A percentile compares a stretch with the other conserved stretches of the same genome.
Evolutionary conservation across 2,888 invertebrate species (phyloP).

Genomic region (Tipula helvola): DNA sequence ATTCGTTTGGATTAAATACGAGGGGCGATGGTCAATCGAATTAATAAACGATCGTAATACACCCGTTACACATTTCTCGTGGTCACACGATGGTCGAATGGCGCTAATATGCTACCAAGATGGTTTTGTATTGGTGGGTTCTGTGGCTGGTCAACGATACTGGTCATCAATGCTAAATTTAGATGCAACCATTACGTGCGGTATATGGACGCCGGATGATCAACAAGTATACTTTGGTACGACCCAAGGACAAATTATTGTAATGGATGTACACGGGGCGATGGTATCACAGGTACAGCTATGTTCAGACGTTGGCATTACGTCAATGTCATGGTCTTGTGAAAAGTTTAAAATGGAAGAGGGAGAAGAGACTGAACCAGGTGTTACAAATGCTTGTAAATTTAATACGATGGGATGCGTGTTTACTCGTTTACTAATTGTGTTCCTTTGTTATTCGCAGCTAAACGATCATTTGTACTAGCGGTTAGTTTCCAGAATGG

Average conservation of each 20-base stretch:
- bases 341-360: conserved; percentile 98
- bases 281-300: conserved; percentile 85
- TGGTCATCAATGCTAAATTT: conserved; percentile 97
- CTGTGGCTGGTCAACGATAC: conserved; percentile 92
- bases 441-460: conserved; percentile 24
- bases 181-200: conserved; percentile 88
- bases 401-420: background rate
- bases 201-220: conserved; percentile 97
- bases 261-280: conserved; percentile 93
- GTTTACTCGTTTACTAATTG: background rate
- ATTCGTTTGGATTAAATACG: conserved; percentile 99
- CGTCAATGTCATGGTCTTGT: conserved; percentile 92
- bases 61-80: conserved; percentile 94
- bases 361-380: conserved; percentile 57
- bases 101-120: conserved; percentile 98
- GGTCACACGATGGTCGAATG: conserved; percentile 98
- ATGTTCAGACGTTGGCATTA: conserved; percentile 75
- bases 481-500: conserved; percentile 85
- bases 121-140: conserved; percentile 95
- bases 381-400: conserved; percentile 41
- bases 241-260: conserved; percentile 85
- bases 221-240: conserved; percentile 95
- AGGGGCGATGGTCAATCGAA: conserved; percentile 98
- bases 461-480: conserved; percentile 59
- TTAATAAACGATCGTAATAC: conserved; percentile 96